These are phyloP conservation scores for Lymantria dispar DNA, from an alignment of 2,888 invertebrate species.

Conservation along the genomic window DNA sequence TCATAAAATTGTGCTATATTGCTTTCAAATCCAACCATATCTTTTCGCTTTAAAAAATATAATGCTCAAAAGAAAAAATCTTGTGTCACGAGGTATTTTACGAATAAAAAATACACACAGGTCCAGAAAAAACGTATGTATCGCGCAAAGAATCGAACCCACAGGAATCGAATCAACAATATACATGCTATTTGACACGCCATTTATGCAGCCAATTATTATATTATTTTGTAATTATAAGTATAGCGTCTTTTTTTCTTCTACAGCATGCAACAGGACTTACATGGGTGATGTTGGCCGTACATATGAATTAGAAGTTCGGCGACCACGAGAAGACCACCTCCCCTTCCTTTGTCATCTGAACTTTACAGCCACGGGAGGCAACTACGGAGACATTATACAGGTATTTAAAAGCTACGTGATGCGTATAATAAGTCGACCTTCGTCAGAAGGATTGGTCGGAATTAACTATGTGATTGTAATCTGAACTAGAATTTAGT, in stretches of 20 bases:
- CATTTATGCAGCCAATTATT: too few species aligned
- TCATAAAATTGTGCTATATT: too few species aligned
- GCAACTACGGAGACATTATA: constrained; percentile 77
- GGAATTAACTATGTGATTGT: constrained; percentile 31
- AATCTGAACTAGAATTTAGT: constrained; percentile 13
- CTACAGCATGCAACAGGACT: constrained; percentile 91
- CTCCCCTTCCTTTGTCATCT: constrained; percentile 91
- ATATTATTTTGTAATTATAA: too few species aligned
- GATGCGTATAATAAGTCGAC: constrained; percentile 20
- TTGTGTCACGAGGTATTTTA: too few species aligned
- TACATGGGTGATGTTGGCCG: constrained; percentile 91
- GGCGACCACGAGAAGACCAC: constrained; percentile 87
- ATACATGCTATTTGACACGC: too few species aligned
- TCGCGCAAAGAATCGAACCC: too few species aligned
- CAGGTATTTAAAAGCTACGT: constrained; percentile 38
- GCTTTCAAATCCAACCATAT: too few species aligned
- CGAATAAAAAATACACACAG: too few species aligned
- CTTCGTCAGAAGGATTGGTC: constrained; percentile 27
- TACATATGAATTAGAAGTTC: constrained; percentile 90
- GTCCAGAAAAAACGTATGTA: too few species aligned
- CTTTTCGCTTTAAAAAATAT: too few species aligned
- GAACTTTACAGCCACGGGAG: constrained; percentile 91
- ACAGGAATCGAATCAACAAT: too few species aligned
- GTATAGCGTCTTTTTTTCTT: constrained; percentile 22
- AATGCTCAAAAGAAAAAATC: too few species aligned